Evolutionary conservation across 1,140 invertebrate genomes (phyloP), one percentile per base, ranked within the genome.

Genomic region (Mactra quadrangularis): DNA sequence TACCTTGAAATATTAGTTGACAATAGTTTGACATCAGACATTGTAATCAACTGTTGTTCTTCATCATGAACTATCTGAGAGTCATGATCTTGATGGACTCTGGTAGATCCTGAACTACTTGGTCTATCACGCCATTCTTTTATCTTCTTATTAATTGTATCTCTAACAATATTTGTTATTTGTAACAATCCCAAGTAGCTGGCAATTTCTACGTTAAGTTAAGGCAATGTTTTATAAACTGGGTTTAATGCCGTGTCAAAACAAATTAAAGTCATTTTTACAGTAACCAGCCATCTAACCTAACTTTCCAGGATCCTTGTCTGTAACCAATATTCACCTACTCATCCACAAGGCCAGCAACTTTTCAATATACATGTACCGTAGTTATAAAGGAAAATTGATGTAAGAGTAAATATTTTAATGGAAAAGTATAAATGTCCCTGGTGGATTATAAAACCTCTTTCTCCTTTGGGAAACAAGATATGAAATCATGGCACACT

Each of bases 121-220:
- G 86, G 86, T 31, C 87, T 47, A 4, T 83, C 77, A 19, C 87
- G 38, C 84, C 84, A 87, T 41, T 89, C 76, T 38, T 53, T 53
- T 25, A 90, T 82, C 29, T 82, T 84, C 11, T 17, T 13, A 47
- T 53, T 77, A 27, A 90, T 68, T 62, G 82, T 87, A 31, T 90
- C 86, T 57, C 81, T 85, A 13, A 90, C 82, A 19, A 90, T 64
- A 52, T 57, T 57, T 15, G 84, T 85, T 9, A 89, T 86, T 25
- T 89, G 86, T 47, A 84, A 68, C 19, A 90, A 50, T 17, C 79
- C 84, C 19, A 90, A 78, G 47, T 87, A 90, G 19, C 87, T 87
- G 19, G 86, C 81, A 41, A 90, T 90, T 71, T 90, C 85, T 90
- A 31, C 25, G 17, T 31, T 7, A 19, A 64, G 74, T 62, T 29